A percentile compares a stretch with the other conserved stretches of the same genome.
phyloP scores from a whole-genome alignment of 2,797 vertebrate species.

The Octomys mimax region DNA sequence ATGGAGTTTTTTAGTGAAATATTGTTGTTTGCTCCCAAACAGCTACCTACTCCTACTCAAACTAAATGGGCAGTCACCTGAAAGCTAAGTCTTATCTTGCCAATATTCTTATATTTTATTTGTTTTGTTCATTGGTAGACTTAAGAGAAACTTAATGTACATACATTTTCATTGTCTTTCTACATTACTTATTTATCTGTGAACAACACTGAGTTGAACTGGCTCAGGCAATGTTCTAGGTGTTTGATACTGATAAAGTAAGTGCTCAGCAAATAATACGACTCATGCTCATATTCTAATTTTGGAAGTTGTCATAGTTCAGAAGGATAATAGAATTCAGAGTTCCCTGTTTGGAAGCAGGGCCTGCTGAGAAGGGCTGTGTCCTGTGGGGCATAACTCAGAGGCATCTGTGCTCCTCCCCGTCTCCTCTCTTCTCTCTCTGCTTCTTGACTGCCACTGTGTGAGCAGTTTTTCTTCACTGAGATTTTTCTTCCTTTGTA shows the following conservation, averaged over 20 bases:
- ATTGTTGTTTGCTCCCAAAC: constrained; percentile 17
- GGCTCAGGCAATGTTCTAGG: neutral
- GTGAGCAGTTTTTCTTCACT: neutral
- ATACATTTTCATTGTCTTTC: neutral
- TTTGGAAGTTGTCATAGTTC: neutral
- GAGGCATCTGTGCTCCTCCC: neutral
- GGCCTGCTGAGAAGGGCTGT: neutral
- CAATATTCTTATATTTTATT: neutral
- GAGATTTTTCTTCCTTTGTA: neutral
- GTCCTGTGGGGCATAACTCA: too few species aligned
- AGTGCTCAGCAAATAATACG: constrained; percentile 10
- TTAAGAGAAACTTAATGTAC: neutral
- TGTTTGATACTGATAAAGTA: neutral
- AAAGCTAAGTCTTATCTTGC: neutral
- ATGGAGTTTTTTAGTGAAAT: constrained; percentile 42
- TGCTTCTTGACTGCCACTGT: neutral
- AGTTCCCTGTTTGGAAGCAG: neutral
- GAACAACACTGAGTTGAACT: neutral
- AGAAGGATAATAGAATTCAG: neutral
- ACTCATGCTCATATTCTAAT: constrained; percentile 18
- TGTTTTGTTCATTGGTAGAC: neutral
- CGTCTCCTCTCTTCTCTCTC: neutral
- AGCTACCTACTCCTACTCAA: neutral
- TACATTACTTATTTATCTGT: neutral
- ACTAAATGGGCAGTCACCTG: neutral